These are phyloP conservation scores for Ramphastos sulfuratus DNA, from an alignment of 2,113 vertebrate species.

Conservation along the genomic window DNA sequence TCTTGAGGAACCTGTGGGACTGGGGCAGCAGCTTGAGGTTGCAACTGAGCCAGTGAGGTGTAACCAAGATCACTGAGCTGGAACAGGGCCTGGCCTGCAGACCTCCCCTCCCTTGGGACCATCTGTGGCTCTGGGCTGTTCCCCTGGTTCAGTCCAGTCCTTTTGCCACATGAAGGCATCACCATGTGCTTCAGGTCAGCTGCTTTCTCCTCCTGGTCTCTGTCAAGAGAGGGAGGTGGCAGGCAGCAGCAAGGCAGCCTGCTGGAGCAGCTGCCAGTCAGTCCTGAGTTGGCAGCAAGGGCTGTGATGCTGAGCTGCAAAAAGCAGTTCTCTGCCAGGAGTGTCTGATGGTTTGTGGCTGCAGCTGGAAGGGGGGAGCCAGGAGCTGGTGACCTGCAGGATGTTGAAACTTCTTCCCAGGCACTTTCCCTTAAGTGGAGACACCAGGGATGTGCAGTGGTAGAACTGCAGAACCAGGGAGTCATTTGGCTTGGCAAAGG, in stretches of 20 bases:
- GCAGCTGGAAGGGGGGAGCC: background rate
- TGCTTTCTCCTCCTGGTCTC: background rate
- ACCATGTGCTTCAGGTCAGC: background rate
- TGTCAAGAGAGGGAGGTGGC: accelerated
- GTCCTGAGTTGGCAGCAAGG: background rate
- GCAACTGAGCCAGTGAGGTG: background rate
- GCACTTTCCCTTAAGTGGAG: background rate
- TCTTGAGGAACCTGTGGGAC: background rate
- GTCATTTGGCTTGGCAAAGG: no score
- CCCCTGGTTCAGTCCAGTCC: background rate
- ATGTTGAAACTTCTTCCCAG: background rate
- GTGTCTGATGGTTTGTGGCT: background rate
- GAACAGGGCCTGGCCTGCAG: background rate
- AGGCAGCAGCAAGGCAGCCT: background rate
- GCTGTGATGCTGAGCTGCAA: accelerated
- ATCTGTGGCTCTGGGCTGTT: accelerated
- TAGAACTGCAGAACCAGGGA: no score
- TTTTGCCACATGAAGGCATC: background rate
- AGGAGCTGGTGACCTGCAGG: background rate
- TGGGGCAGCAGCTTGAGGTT: background rate
- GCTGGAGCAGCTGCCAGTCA: background rate
- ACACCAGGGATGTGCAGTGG: no score
- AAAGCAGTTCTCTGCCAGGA: background rate
- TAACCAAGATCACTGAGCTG: background rate
- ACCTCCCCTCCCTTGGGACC: background rate